phyloP scores from a whole-genome alignment of 2,113 vertebrate species.

The Apodemus sylvaticus region DNA sequence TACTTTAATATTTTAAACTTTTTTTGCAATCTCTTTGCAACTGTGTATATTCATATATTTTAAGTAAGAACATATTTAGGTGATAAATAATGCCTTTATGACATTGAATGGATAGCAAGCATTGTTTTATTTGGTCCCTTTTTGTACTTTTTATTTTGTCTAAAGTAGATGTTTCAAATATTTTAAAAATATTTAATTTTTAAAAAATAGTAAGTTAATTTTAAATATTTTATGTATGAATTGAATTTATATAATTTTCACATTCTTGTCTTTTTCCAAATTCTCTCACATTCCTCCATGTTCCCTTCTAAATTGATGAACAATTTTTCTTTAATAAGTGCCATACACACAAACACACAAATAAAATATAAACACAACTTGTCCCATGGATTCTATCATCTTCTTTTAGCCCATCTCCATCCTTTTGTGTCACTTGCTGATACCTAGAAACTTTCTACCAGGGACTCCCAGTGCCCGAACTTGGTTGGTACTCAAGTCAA shows the following conservation, averaged over 20 bases:
- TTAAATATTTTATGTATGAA: not conserved
- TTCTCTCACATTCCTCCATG: not conserved
- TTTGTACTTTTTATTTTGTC: constrained; percentile 24
- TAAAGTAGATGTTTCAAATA: not conserved
- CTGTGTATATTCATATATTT: constrained; percentile 3
- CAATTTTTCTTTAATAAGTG: not conserved
- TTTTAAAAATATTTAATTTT: constrained; percentile 7
- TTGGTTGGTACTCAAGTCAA: not conserved
- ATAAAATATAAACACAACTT: not conserved
- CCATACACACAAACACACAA: not conserved
- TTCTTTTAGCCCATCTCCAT: not conserved
- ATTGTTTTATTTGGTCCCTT: constrained; percentile 41
- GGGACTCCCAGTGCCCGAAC: not conserved
- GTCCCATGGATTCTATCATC: not conserved
- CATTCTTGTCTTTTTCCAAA: not conserved
- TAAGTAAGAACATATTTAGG: not conserved
- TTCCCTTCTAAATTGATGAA: not conserved
- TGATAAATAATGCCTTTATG: not conserved
- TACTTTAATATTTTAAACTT: constrained; percentile 22
- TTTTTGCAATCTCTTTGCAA: constrained; percentile 19
- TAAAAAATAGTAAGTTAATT: not conserved
- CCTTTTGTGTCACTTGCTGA: not conserved
- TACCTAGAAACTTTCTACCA: not conserved
- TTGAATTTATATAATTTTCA: not conserved
- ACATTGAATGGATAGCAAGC: constrained; percentile 4